Base-by-base conservation (phyloP, 2,888 invertebrate genomes). In the Volucella bombylans region DNA sequence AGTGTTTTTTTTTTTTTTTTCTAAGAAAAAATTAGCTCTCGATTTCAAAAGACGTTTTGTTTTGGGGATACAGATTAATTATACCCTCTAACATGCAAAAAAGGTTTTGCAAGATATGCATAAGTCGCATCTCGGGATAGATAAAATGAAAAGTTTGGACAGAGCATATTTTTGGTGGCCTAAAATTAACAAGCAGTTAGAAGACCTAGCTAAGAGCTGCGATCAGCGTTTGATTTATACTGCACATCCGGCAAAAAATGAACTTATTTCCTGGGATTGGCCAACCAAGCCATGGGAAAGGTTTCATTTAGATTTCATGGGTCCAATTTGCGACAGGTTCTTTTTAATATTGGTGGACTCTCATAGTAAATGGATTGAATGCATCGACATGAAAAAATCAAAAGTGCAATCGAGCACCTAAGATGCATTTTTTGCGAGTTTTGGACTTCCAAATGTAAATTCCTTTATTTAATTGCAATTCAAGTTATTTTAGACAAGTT, bases 161-260 rank as follows among this genome's bases (percentile, higher is more conserved):
- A 47, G 86, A 62, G 62, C 47, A 31, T 62, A 47, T 62, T 65
- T 50, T 65, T 65, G 65, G 65, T 65, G 50, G 39, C 15, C 50
- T 39, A 39, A 39, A 23, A 47, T 50, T 11, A 65, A 65, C 74
- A 18, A 18, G 18, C 18, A 18, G 18, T 18, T 18, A 18, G 18
- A 18, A 18, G 18, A 1, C 18, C 1, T 18, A 18, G 18, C 1
- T 18, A 18, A 18, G 1, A 18, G 18, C 18, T 18, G 18, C 18
- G 18, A 18, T 18, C 18, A 18, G 18, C 1, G 18, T 18, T 1
- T 18, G 18, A 18, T 1, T 65, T 69, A 65, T 31, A 23, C 38
- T 11, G 49, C 47, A n/a, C 31, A 64, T 43, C 62, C 15, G 10
- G 23, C 47, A 23, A 64, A 64, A 64, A 49, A 31, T 14, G n/a